A percentile compares a stretch with the other conserved stretches of the same genome.
Conservation (phyloP, 2,797 vertebrate genomes). For the Gymnoscopelus microlampas region DNA sequence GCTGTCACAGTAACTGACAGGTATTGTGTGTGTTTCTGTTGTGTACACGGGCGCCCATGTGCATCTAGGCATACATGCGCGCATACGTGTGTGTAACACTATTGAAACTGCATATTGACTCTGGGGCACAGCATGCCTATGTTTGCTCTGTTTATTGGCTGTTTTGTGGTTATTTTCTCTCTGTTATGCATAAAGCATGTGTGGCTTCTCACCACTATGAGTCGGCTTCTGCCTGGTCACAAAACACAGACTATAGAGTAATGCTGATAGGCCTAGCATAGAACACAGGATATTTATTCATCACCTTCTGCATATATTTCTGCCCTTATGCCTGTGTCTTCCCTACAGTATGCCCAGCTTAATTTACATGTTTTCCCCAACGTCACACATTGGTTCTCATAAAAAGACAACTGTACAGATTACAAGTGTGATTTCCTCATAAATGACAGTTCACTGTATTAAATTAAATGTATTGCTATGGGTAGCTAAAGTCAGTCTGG, state of each 20-base stretch:
- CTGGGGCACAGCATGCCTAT: slow-evolving; percentile 15
- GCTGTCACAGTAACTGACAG: slow-evolving; percentile 68
- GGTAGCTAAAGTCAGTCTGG: background rate
- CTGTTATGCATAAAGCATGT: slow-evolving; percentile 5
- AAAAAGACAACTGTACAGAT: slow-evolving; percentile 4
- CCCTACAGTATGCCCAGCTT: background rate
- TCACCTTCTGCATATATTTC: background rate
- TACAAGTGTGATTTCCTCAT: background rate
- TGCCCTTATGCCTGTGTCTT: slow-evolving; percentile 8
- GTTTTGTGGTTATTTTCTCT: slow-evolving; percentile 5
- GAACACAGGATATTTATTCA: slow-evolving; percentile 5
- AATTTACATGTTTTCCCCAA: background rate
- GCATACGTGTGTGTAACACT: slow-evolving; percentile 14
- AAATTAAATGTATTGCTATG: slow-evolving; percentile 3
- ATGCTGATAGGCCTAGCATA: background rate
- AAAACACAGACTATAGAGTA: slow-evolving; percentile 5
- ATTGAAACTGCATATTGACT: slow-evolving; percentile 10
- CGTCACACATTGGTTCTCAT: background rate
- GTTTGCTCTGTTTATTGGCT: slow-evolving; percentile 9
- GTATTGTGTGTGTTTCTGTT: slow-evolving; percentile 26
- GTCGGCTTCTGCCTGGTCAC: background rate
- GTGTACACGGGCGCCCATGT: background rate
- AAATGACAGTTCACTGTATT: background rate
- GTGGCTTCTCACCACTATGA: slow-evolving; percentile 6
- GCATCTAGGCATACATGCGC: background rate